These are phyloP conservation scores for Strigops habroptila DNA, from an alignment of 2,113 vertebrate species.

Conservation along the genomic window DNA sequence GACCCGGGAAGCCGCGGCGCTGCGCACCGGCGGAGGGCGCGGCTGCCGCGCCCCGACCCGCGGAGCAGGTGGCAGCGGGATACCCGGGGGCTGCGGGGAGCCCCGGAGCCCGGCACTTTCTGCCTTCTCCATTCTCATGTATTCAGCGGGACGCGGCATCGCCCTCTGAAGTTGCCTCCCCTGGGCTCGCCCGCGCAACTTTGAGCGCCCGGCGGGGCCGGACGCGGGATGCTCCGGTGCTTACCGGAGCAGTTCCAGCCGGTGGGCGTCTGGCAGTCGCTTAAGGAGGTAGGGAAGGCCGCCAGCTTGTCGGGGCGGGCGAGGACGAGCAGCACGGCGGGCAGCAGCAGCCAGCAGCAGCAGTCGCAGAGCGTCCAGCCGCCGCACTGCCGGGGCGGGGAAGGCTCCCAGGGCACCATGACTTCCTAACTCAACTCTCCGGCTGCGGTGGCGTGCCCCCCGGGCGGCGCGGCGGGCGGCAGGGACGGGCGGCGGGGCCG, in stretches of 20 bases:
- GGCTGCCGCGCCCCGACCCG: background rate
- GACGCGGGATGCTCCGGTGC: slow-evolving; percentile 19
- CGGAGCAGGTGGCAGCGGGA: background rate
- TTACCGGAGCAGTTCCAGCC: slow-evolving; percentile 99
- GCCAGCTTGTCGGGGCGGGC: slow-evolving; percentile 84
- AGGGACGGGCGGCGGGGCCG: background rate
- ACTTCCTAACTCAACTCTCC: slow-evolving; percentile 69
- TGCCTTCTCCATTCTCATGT: background rate
- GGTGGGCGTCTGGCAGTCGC: slow-evolving; percentile 97
- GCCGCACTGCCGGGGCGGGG: slow-evolving; percentile 69
- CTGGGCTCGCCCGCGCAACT: background rate
- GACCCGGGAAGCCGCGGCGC: background rate
- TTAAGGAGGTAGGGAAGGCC: slow-evolving; percentile 95
- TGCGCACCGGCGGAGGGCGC: background rate
- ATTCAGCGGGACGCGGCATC: background rate
- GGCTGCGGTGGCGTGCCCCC: background rate
- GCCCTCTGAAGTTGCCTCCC: slow-evolving; percentile 39
- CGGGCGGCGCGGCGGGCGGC: slow-evolving; percentile 2
- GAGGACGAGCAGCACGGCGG: slow-evolving; percentile 66
- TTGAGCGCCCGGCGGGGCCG: background rate
- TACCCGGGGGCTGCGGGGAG: background rate
- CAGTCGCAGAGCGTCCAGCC: slow-evolving; percentile 76
- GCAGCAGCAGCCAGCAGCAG: slow-evolving; percentile 76
- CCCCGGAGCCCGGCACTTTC: background rate
- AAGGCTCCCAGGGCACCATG: slow-evolving; percentile 74